Evolutionary conservation across 2,797 vertebrate species (phyloP).

Genomic region (Dendrocincla tyrannina): DNA sequence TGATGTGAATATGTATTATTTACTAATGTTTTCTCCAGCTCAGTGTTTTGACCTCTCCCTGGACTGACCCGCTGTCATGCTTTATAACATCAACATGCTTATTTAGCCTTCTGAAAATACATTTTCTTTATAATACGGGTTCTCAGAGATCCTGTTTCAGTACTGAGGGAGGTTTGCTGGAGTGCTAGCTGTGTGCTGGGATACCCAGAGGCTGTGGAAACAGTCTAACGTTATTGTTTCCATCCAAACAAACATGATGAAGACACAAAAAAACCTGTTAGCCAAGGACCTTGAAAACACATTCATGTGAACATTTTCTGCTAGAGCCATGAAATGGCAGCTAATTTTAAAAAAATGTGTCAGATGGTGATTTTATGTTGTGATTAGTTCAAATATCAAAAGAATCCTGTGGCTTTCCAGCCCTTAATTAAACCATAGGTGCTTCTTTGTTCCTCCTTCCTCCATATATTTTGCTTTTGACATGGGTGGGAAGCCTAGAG

Average conservation of each 20-base stretch:
- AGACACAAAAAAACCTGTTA: neutral
- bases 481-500: neutral
- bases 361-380: neutral
- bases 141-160: neutral
- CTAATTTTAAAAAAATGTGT: neutral
- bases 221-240: neutral
- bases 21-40: neutral
- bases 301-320: neutral
- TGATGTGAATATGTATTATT: neutral
- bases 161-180: neutral
- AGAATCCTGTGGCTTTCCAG: neutral
- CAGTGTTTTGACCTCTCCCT: neutral
- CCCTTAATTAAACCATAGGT: neutral
- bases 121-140: neutral
- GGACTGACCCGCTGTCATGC: neutral
- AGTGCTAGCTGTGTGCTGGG: neutral
- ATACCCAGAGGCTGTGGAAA: neutral
- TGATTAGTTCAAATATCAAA: neutral
- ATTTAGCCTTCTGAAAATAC: neutral
- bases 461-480: neutral
- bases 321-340: neutral
- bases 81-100: neutral
- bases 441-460: neutral
- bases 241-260: neutral
- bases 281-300: neutral